A percentile compares a stretch with the other conserved stretches of the same genome.
These are phyloP conservation scores for Tenthredo distinguenda DNA, from an alignment of 2,888 invertebrate genomes.

Conservation along the genomic window DNA sequence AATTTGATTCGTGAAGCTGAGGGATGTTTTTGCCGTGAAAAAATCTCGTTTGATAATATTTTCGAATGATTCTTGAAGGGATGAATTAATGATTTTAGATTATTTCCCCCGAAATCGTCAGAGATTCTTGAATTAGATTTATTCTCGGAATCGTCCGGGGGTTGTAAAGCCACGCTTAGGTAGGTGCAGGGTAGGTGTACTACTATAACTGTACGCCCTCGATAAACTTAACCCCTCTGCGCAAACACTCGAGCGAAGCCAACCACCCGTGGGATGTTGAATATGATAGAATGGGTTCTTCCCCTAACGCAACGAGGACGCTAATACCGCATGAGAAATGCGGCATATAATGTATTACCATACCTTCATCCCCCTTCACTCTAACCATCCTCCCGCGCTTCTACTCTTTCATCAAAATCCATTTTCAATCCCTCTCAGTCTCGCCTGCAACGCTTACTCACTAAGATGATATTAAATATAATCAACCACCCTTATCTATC, in stretches of 20 bases:
- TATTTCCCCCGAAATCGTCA: not conserved
- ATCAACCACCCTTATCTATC: not conserved
- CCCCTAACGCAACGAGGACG: constrained; percentile 47
- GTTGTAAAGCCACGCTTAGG: not conserved
- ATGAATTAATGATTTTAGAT: not conserved
- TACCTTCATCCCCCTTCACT: constrained; percentile 14
- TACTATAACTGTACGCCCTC: constrained; percentile 23
- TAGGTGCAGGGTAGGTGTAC: not conserved
- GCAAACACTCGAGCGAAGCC: constrained; percentile 48
- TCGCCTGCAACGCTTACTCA: not conserved
- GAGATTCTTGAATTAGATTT: not conserved
- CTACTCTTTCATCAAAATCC: constrained; percentile 18
- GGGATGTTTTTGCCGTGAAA: not conserved
- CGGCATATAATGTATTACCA: constrained; percentile 48
- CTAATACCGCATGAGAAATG: constrained; percentile 52
- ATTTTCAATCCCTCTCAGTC: constrained; percentile 13
- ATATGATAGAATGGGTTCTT: constrained; percentile 48
- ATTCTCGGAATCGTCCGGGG: not conserved
- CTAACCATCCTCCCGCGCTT: not conserved
- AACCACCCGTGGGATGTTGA: constrained; percentile 49
- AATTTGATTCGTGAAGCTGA: not conserved
- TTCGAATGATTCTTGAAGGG: not conserved
- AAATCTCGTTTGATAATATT: not conserved
- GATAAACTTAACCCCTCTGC: constrained; percentile 43
- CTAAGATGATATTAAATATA: not conserved